A percentile compares a stretch with the other conserved stretches of the same genome.
Evolutionary conservation across 2,797 vertebrate species (phyloP).

Genomic region (Bovichtus variegatus): DNA sequence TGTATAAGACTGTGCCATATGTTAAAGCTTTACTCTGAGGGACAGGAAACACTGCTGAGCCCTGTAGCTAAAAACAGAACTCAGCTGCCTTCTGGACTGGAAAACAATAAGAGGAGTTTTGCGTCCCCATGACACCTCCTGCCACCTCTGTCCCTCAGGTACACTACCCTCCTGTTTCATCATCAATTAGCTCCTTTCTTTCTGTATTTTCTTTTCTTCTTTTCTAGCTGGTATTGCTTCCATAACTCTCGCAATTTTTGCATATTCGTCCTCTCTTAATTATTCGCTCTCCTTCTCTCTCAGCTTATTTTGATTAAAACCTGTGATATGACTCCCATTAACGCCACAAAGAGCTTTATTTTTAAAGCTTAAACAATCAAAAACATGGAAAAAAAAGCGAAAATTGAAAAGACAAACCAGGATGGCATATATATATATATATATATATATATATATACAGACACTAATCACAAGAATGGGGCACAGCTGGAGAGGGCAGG

Average conservation of each 20-base stretch:
- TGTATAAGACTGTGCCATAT: conserved; percentile 32
- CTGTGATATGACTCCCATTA: conserved; percentile 68
- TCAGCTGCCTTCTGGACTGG: conserved; percentile 59
- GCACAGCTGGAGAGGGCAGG: no score
- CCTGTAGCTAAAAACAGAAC: conserved; percentile 57
- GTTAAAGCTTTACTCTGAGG: conserved; percentile 14
- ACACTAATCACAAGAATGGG: no score
- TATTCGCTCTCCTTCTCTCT: conserved; percentile 25
- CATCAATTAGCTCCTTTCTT: conserved; percentile 28
- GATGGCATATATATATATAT: no score
- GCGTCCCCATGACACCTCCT: conserved; percentile 51
- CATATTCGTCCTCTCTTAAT: conserved; percentile 29
- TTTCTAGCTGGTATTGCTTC: conserved; percentile 2
- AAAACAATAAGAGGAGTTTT: conserved; percentile 64
- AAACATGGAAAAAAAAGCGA: no score
- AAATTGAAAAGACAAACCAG: no score
- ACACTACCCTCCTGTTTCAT: conserved; percentile 5
- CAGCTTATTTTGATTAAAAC: conserved; percentile 62
- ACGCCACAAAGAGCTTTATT: conserved; percentile 56
- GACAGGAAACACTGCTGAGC: conserved; percentile 34
- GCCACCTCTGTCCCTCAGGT: conserved; percentile 33
- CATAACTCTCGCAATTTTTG: conserved; percentile 31
- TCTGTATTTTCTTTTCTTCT: not conserved
- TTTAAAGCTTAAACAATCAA: no score
- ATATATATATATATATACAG: no score